Evolutionary conservation across 2,888 invertebrate genomes (phyloP).

Genomic region (Pediacus dermestoides): DNA sequence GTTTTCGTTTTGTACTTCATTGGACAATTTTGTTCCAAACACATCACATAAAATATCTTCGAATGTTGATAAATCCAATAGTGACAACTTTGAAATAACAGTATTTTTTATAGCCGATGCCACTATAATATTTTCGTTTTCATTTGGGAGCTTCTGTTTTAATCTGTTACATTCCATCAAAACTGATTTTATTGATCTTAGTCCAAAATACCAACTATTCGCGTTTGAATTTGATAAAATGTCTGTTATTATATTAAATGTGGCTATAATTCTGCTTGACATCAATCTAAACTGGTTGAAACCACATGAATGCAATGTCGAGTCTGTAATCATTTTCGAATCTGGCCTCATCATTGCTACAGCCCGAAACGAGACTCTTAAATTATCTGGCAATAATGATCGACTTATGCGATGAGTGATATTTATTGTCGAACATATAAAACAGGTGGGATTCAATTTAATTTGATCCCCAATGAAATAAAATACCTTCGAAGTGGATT

Average conservation of each 20-base stretch:
- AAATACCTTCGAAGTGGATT: conserved; percentile 52
- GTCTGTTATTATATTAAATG: conserved; percentile 51
- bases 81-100: conserved; percentile 81
- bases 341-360: conserved; percentile 84
- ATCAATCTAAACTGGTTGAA: conserved; percentile 68
- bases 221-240: conserved; percentile 73
- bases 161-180: conserved; percentile 74
- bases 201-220: conserved; percentile 79
- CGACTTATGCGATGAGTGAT: no score
- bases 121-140: conserved; percentile 69
- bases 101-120: conserved; percentile 79
- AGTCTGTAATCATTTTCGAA: conserved; percentile 76
- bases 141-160: conserved; percentile 65
- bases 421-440: conserved; percentile 70
- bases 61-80: no score
- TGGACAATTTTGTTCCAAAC: conserved; percentile 77
- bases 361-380: conserved; percentile 74
- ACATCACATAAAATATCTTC: conserved; percentile 80
- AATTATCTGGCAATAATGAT: conserved; percentile 72
- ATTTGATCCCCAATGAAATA: conserved; percentile 62
- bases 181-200: conserved; percentile 79
- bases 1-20: conserved; percentile 75
- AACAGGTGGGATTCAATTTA: conserved; percentile 63
- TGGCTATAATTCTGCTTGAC: conserved; percentile 72
- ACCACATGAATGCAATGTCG: conserved; percentile 72